Base-by-base conservation (phyloP, 2,797 vertebrate genomes). In the Microctenopoma steveboyesi region DNA sequence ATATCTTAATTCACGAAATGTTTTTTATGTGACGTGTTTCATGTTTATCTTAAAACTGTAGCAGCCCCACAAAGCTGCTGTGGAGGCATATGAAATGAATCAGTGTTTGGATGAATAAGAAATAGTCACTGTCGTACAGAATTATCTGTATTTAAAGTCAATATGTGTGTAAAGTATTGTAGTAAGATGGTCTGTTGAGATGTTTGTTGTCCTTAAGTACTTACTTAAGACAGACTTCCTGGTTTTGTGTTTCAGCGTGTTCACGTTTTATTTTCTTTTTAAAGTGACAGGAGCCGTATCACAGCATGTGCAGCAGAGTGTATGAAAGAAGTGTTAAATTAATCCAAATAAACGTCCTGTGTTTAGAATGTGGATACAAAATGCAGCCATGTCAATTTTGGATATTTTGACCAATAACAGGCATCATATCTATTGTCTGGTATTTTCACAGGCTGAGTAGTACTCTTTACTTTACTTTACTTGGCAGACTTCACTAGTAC, bases 191-290 rank as follows among this genome's bases (percentile, higher is more conserved):
- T 80, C 58, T 66, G 55, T n/a, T 62, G 40, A 58, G 60, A 27
- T 52, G 25, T 60, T 64, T 79, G 51, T 74, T 84, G 61, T 66
- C 61, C 16, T 82, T 64, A 56, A 1, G 0, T 0, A 4, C 8
- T 60, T 0, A 4, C 8, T 60, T 58, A 10, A 52, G 54, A 54
- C 45, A 79, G 27, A 62, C 25, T 91, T 88, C 84, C 83, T 83
- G 74, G 82, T 86, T 85, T 87, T 46, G 52, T 35, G 69, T 90
- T 81, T 77, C 81, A 63, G 35, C 33, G 1, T 56, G 43, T 15
- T 46, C 2, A 48, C 18, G 52, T 86, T 73, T 75, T 51, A 66
- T 50, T 70, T 81, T 77, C 4, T 6, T 47, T 60, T 89, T 89
- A 88, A 88, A 82, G 81, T n/a, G 71, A 81, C 74, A 81, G 54